Percentiles rank a stretch among this genome's conserved stretches.
phyloP scores from a whole-genome alignment of 2,113 vertebrate species.

The Copsychus sechellarum region DNA sequence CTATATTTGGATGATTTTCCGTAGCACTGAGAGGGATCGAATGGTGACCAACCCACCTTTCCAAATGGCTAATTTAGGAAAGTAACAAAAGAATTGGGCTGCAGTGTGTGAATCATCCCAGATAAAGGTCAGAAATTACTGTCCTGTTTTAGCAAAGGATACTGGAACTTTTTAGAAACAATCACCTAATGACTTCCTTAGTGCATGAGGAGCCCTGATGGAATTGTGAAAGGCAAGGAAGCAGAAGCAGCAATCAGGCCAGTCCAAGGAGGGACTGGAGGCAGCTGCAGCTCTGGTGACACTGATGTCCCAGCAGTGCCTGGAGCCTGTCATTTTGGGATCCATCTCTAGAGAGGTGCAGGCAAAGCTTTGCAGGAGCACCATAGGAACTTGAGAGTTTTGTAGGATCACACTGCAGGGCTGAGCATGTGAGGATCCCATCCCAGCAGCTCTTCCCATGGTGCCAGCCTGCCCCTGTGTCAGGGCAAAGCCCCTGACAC shows the following conservation, averaged over 20 bases:
- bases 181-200: background rate
- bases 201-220: background rate
- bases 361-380: background rate
- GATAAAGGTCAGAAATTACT: background rate
- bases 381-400: background rate
- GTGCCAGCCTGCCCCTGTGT: background rate
- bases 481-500: background rate
- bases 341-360: background rate
- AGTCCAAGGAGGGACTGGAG: background rate
- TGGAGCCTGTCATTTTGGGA: background rate
- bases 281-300: background rate
- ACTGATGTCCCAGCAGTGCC: background rate
- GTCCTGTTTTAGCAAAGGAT: background rate
- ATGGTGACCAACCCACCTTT: background rate
- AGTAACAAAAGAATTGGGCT: background rate
- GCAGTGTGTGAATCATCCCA: background rate
- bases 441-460: background rate
- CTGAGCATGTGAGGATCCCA: rapidly evolving
- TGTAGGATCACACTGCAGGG: rapidly evolving
- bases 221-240: background rate
- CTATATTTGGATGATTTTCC: background rate
- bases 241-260: background rate
- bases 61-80: background rate
- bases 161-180: background rate
- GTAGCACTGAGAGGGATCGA: background rate